Evolutionary conservation across 2,888 invertebrate species (phyloP).

Genomic region (Chloroclysta siterata): DNA sequence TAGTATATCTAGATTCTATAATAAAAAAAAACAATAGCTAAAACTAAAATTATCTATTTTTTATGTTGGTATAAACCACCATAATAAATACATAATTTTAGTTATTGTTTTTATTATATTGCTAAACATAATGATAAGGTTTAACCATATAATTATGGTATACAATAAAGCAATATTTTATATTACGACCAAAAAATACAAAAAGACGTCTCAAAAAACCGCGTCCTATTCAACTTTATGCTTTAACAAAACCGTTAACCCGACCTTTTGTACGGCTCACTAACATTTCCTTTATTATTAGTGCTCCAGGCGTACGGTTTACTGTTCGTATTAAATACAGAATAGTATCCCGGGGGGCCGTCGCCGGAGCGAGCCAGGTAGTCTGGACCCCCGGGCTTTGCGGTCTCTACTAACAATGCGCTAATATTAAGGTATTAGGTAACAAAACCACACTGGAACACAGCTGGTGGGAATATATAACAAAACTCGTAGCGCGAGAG

Average conservation of each 20-base stretch:
- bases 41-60: not conserved
- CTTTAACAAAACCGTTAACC: constrained; percentile 29
- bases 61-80: too few species aligned
- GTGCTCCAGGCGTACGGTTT: constrained; percentile 29
- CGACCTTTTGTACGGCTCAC: constrained; percentile 28
- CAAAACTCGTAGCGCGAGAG: constrained; percentile 27
- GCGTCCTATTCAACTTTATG: constrained; percentile 18
- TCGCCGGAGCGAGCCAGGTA: constrained; percentile 25
- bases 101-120: too few species aligned
- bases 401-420: constrained; percentile 34
- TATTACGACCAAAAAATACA: too few species aligned
- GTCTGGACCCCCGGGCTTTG: constrained; percentile 22
- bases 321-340: constrained; percentile 38
- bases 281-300: constrained; percentile 34
- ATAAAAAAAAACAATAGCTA: constrained; percentile 17
- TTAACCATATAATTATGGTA: too few species aligned
- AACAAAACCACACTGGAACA: constrained; percentile 34
- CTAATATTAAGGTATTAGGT: constrained; percentile 35
- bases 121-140: too few species aligned
- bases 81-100: too few species aligned
- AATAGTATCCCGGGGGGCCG: constrained; percentile 30
- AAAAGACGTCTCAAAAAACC: constrained; percentile 10
- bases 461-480: constrained; percentile 34
- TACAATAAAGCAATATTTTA: too few species aligned
- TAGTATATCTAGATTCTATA: too few species aligned